phyloP scores from a whole-genome alignment of 2,797 vertebrate species.

The Pyrrhura leucotis region DNA sequence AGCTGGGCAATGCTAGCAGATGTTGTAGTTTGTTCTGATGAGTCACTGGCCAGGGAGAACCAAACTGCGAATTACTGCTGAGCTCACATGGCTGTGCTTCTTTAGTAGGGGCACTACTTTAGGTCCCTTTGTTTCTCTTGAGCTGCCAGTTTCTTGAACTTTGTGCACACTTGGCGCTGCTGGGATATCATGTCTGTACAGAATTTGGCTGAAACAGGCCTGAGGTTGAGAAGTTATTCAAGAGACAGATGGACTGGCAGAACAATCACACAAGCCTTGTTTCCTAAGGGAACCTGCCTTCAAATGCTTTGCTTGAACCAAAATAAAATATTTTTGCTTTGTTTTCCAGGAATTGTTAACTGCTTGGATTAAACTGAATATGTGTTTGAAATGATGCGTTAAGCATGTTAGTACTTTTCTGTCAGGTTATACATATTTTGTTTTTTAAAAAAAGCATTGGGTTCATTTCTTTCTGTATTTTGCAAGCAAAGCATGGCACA shows the following conservation, averaged over 20 bases:
- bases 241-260: conserved; percentile 17
- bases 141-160: conserved; percentile 19
- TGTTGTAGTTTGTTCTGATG: not conserved
- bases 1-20: not conserved
- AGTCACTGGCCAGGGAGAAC: not conserved
- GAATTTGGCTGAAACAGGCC: not conserved
- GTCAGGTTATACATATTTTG: not conserved
- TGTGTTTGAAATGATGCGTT: not conserved
- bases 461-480: not conserved
- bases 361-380: not conserved
- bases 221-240: not conserved
- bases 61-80: conserved; percentile 2
- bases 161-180: not conserved
- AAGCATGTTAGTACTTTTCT: not conserved
- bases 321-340: conserved; percentile 23
- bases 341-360: conserved; percentile 17
- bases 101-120: not conserved
- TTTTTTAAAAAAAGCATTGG: not conserved
- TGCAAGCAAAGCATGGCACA: not conserved
- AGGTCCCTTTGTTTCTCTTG: not conserved
- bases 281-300: conserved; percentile 45
- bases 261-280: not conserved
- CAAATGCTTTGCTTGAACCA: conserved; percentile 18
- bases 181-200: not conserved
- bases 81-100: not conserved